Evolutionary conservation across 2,888 invertebrate genomes (phyloP), one percentile per base, ranked within the genome.

Genomic region (Terebella lapidaria): DNA sequence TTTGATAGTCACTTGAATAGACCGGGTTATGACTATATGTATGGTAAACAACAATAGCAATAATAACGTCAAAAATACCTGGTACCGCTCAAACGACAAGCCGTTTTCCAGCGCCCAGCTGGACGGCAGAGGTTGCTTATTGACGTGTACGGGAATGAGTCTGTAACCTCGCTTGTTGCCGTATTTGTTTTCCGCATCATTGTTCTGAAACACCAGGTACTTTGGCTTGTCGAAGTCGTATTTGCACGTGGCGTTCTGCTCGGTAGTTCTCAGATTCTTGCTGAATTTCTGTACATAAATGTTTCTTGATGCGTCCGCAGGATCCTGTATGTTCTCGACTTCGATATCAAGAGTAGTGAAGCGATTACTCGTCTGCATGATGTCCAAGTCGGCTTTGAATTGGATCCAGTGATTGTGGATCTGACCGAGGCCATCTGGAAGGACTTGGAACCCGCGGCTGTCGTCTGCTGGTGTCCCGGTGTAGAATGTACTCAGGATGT

Each of bases 201-300:
- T 47, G 62, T 71, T 73, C 25, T 70, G 69, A 49, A 76, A 63
- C 5, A 76, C 54, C n/a, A 74, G 67, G 56, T 74, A 69, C 60
- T 74, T 75, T 1, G 78, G 77, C 0, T 67, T 66, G 45, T 70
- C 64, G 58, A 76, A 75, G 59, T 75, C 68, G 61, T 69, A 74
- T 26, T 65, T 65, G 58, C 70, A 70, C 1, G 60, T 61, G 1
- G 74, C 74, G 3, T 71, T 68, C 18, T 60, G 60, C 60, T 78
- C 78, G 0, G 68, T 69, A 20, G 49, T 25, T 62, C 65, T 70
- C 3, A 71, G 46, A 22, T 63, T 61, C 53, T 67, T 62, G 15
- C 54, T 60, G 47, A 72, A 66, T 20, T 63, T 61, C 2, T 68
- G 58, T 63, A 74, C 2, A 22, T 24, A 15, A 20, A 54, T n/a